A percentile compares a stretch with the other conserved stretches of the same genome.
Evolutionary conservation across 2,888 invertebrate genomes (phyloP).

Genomic region (Rhamphomyia laevipes): DNA sequence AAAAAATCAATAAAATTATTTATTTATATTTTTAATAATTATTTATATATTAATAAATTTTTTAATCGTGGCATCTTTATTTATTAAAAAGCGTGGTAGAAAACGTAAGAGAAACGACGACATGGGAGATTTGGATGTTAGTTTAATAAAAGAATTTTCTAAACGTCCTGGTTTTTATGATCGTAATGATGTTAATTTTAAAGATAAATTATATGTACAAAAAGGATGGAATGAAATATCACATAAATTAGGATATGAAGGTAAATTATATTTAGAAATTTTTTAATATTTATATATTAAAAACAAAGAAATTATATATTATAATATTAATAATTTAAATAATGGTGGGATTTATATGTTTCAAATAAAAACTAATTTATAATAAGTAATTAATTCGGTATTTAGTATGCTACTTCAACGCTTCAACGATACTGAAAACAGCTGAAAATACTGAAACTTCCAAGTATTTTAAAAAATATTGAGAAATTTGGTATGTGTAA

Average conservation of each 20-base stretch:
- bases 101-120: constrained; percentile 26
- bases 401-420: no score
- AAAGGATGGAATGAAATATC: constrained; percentile 34
- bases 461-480: no score
- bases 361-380: no score
- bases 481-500: no score
- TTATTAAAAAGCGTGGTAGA: constrained; percentile 22
- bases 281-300: no score
- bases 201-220: constrained; percentile 31
- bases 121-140: constrained; percentile 36
- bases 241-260: constrained; percentile 33
- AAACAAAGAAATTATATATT: no score
- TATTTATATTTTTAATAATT: neutral
- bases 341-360: no score
- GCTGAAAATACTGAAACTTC: no score
- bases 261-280: constrained; percentile 20
- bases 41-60: neutral
- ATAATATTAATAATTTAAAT: no score
- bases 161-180: constrained; percentile 34
- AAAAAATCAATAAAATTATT: no score
- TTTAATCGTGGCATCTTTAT: constrained; percentile 5
- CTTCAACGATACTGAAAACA: no score
- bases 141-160: constrained; percentile 30
- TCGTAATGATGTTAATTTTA: constrained; percentile 30
- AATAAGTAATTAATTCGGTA: no score